Conservation (phyloP, 1,140 invertebrate genomes). For the Chrysoperla carnea region DNA sequence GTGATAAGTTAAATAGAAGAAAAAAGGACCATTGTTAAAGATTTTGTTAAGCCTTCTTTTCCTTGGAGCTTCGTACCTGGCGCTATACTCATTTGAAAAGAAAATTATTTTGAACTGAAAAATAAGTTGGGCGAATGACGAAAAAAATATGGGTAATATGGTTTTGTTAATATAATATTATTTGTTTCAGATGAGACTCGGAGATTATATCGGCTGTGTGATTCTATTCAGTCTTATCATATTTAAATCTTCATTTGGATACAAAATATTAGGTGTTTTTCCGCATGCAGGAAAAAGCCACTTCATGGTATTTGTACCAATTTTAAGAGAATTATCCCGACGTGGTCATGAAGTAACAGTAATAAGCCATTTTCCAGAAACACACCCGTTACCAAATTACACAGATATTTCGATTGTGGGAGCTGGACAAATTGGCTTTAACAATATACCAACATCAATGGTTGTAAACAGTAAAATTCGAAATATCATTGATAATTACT, state of each 20-base stretch:
- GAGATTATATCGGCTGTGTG: too few relatives aligned
- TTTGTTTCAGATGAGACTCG: too few relatives aligned
- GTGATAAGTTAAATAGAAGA: too few relatives aligned
- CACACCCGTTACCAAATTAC: constrained; percentile 31
- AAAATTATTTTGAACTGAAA: too few relatives aligned
- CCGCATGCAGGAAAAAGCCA: constrained; percentile 55
- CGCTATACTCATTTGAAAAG: too few relatives aligned
- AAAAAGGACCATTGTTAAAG: too few relatives aligned
- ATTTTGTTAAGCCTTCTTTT: too few relatives aligned
- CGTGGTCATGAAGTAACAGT: constrained; percentile 54
- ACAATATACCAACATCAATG: neutral
- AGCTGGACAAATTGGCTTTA: constrained; percentile 15
- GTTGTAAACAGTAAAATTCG: neutral
- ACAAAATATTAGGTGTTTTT: constrained; percentile 40
- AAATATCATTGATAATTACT: neutral
- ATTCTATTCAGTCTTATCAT: too few relatives aligned
- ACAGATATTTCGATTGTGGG: constrained; percentile 30
- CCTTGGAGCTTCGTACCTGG: too few relatives aligned
- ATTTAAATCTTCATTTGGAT: neutral
- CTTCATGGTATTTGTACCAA: constrained; percentile 44
- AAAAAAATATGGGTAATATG: too few relatives aligned
- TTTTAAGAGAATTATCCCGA: constrained; percentile 38
- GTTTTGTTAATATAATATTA: too few relatives aligned
- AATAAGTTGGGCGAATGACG: too few relatives aligned
- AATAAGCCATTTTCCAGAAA: constrained; percentile 40